Percentiles rank a stretch among this genome's conserved stretches.
phyloP scores from a whole-genome alignment of 2,888 invertebrate genomes.

The Drosophila histrio region DNA sequence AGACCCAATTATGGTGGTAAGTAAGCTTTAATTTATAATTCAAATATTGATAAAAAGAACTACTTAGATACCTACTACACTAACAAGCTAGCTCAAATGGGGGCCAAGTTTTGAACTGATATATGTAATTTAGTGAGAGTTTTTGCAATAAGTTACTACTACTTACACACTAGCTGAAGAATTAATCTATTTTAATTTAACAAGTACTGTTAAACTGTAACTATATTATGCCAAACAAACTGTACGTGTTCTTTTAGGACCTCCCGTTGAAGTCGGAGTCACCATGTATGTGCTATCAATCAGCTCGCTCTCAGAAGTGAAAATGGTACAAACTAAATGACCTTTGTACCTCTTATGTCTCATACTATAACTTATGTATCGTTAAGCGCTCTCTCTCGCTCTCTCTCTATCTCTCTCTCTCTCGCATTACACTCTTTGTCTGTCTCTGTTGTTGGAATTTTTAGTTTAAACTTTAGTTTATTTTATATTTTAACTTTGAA shows the following conservation, averaged over 20 bases:
- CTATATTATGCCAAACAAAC: conserved; percentile 59
- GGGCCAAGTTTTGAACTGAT: background rate
- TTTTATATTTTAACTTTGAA: conserved; percentile 12
- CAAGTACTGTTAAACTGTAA: conserved; percentile 16
- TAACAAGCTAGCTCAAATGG: conserved; percentile 8
- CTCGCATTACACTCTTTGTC: conserved; percentile 50
- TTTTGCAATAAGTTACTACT: background rate
- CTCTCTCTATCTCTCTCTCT: conserved; percentile 59
- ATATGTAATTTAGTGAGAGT: conserved; percentile 1
- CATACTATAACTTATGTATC: conserved; percentile 36
- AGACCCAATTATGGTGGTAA: conserved; percentile 99
- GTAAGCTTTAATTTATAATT: conserved; percentile 80
- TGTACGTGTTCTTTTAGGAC: conserved; percentile 91
- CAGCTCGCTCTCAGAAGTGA: conserved; percentile 98
- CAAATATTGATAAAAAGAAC: background rate
- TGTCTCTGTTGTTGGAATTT: conserved; percentile 63
- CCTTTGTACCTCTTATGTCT: conserved; percentile 62
- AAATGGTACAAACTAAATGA: conserved; percentile 91
- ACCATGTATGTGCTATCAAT: conserved; percentile 99
- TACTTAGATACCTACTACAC: conserved; percentile 20
- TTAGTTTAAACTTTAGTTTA: conserved; percentile 24
- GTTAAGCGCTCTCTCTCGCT: conserved; percentile 68
- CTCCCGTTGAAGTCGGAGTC: conserved; percentile 98
- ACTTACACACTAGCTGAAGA: background rate
- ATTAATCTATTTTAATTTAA: background rate